Base-by-base conservation (phyloP, 2,888 invertebrate species). In the Zootermopsis nevadensis region DNA sequence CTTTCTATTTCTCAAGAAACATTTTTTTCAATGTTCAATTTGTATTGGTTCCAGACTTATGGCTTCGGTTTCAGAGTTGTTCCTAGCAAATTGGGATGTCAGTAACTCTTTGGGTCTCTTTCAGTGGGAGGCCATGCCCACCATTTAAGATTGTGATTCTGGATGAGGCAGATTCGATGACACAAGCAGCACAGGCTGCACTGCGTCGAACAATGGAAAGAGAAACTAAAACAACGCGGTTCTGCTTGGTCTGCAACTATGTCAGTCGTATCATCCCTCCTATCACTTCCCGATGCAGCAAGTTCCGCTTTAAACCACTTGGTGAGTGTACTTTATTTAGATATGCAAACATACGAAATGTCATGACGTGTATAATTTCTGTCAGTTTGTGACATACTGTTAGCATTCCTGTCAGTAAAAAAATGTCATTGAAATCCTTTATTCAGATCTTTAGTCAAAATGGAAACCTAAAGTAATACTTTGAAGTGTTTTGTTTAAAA, bases 101-200 rank as follows among this genome's bases (percentile, higher is more conserved):
- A 27, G n/a, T 60, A n/a, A n/a, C n/a, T n/a, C 27, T 60, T 27
- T 60, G 60, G n/a, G n/a, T 27, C 10, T 60, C 2, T 87, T 87
- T 42, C 87, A 94, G 94, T 92, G 97, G 97, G 0, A 93, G 94
- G 85, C 94, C 95, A 7, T 98, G 98, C 89, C 99, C 98, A 1
- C 95, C 98, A 0, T 98, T 98, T 88, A 99, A 99, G 91, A 94
- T 99, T 38, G 93, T 99, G 8, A 98, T 99, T 86, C 91, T 99
- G 31, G 99, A 99, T 89, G 99, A 99, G 91, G 99, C 99, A 0
- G 99, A 99, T 89, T 98, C 98, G 1, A 99, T 99, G 99, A 99
- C 99, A 0, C 93, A 93, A 86, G 96, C 98, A 6, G 99, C 99
- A 0, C 99, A 99, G 89, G 95, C 99, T 19, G 99, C 99, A 0